Percentiles rank a stretch among this genome's conserved stretches.
Conservation (phyloP, 2,797 vertebrate species). For the Oreochromis grahami region DNA sequence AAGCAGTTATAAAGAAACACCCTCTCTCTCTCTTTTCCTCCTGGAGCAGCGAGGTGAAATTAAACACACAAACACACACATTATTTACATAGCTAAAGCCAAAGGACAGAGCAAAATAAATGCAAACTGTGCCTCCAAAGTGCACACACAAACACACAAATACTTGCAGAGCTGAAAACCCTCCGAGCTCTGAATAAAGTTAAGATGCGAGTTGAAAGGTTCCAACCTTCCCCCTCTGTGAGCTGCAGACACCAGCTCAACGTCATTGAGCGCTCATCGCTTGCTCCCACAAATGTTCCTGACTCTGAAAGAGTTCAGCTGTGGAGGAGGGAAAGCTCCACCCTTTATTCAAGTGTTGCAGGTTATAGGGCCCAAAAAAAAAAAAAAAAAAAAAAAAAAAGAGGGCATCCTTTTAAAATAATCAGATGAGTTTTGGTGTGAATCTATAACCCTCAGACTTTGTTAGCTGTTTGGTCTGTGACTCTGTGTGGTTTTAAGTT, state of each 20-base stretch:
- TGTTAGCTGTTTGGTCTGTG: slow-evolving; percentile 24
- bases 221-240: slow-evolving; percentile 16
- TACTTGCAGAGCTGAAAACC: slow-evolving; percentile 51
- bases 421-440: background rate
- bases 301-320: slow-evolving; percentile 47
- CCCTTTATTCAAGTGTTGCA: slow-evolving; percentile 72
- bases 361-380: slow-evolving; percentile 23
- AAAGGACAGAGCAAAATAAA: slow-evolving; percentile 56
- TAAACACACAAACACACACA: background rate
- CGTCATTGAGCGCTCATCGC: background rate
- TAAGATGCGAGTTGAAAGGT: slow-evolving; percentile 17
- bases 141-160: slow-evolving; percentile 9
- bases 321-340: slow-evolving; percentile 31
- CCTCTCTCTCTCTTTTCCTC: background rate
- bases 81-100: slow-evolving; percentile 58
- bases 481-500: background rate
- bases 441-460: background rate
- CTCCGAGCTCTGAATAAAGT: slow-evolving; percentile 29
- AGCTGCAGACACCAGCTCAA: slow-evolving; percentile 21
- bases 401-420: background rate
- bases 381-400: background rate
- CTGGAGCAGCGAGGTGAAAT: slow-evolving; percentile 1
- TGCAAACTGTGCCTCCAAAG: slow-evolving; percentile 33
- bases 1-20: slow-evolving; percentile 3
- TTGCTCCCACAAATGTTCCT: slow-evolving; percentile 37